Conservation (phyloP, 2,888 invertebrate genomes). For the Dugesia japonica region DNA sequence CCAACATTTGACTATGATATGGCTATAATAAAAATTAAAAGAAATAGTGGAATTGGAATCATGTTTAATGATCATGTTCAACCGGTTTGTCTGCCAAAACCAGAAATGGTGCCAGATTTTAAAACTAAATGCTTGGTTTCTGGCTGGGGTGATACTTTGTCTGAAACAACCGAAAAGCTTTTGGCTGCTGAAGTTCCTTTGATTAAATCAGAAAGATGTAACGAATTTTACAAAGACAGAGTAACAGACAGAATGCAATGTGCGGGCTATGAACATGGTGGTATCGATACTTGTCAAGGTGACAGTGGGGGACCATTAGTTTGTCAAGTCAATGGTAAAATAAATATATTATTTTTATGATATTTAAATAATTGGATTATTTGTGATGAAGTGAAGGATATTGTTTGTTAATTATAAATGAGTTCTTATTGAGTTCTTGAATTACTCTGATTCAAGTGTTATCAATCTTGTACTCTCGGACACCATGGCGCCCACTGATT, state of each 20-base stretch:
- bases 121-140: slow-evolving; percentile 60
- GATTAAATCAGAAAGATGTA: slow-evolving; percentile 55
- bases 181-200: slow-evolving; percentile 60
- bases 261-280: slow-evolving; percentile 62
- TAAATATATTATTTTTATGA: not conserved
- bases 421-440: no score
- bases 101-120: slow-evolving; percentile 41
- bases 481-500: no score
- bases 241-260: slow-evolving; percentile 60
- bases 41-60: slow-evolving; percentile 40
- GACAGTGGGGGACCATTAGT: slow-evolving; percentile 71
- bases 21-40: slow-evolving; percentile 55
- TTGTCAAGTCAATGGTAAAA: slow-evolving; percentile 50
- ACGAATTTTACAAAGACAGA: slow-evolving; percentile 55
- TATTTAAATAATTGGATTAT: not conserved
- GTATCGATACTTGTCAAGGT: slow-evolving; percentile 65
- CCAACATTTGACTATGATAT: slow-evolving; percentile 54
- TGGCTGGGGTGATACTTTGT: slow-evolving; percentile 57
- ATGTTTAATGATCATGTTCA: slow-evolving; percentile 57
- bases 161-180: slow-evolving; percentile 52
- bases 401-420: no score
- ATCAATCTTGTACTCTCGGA: no score
- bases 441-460: no score
- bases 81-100: slow-evolving; percentile 60
- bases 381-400: no score